These are phyloP conservation scores for Opisthograptis luteolata DNA, from an alignment of 2,888 invertebrate species.

Conservation along the genomic window DNA sequence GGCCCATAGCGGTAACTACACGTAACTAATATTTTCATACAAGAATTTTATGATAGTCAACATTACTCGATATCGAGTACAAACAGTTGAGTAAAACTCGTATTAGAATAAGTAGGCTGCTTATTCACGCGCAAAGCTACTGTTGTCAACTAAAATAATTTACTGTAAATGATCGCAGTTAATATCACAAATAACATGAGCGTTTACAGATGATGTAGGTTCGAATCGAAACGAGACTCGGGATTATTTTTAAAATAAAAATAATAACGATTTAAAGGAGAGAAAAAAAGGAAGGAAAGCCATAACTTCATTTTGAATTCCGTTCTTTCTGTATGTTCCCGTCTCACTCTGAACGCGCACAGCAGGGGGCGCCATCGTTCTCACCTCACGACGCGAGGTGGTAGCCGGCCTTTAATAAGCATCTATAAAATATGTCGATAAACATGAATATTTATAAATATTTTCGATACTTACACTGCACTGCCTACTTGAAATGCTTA, in stretches of 20 bases:
- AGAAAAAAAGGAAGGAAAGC: slow-evolving; percentile 70
- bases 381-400: slow-evolving; percentile 83
- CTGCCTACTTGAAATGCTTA: slow-evolving; percentile 41
- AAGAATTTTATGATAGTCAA: too few relatives aligned
- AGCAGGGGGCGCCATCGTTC: slow-evolving; percentile 83
- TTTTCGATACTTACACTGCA: slow-evolving; percentile 68
- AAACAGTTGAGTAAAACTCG: too few relatives aligned
- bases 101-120: too few relatives aligned
- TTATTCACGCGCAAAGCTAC: slow-evolving; percentile 71
- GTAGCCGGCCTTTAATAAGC: slow-evolving; percentile 84
- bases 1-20: too few relatives aligned
- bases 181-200: slow-evolving; percentile 41
- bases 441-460: slow-evolving; percentile 83
- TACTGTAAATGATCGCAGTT: slow-evolving; percentile 43
- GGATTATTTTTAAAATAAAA: slow-evolving; percentile 71
- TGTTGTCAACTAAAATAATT: slow-evolving; percentile 63
- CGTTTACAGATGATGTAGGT: slow-evolving; percentile 53
- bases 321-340: slow-evolving; percentile 76
- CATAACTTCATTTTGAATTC: slow-evolving; percentile 83
- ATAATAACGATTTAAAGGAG: slow-evolving; percentile 66
- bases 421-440: slow-evolving; percentile 82
- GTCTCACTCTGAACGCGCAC: slow-evolving; percentile 74
- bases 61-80: too few relatives aligned
- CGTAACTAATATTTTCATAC: too few relatives aligned
- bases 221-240: slow-evolving; percentile 57